Evolutionary conservation across 2,888 invertebrate genomes (phyloP).

Genomic region (Andricus curvator): DNA sequence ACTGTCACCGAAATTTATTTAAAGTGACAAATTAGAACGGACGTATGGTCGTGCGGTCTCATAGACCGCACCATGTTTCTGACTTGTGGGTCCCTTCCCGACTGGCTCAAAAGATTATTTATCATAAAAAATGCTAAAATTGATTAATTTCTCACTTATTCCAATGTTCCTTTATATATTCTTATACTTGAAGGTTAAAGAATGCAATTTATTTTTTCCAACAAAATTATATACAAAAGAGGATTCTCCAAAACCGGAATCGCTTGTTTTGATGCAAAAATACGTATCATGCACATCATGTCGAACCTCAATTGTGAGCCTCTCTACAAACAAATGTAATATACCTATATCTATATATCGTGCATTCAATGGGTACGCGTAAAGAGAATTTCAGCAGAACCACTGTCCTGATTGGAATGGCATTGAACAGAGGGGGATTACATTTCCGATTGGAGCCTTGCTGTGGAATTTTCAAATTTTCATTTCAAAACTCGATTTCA

Average conservation of each 20-base stretch:
- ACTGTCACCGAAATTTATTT: too few species aligned
- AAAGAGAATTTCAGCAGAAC: slow-evolving; percentile 70
- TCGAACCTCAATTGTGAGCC: slow-evolving; percentile 19
- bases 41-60: too few species aligned
- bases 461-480: slow-evolving; percentile 64
- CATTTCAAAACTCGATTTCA: slow-evolving; percentile 45
- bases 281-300: slow-evolving; percentile 21
- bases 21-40: too few species aligned
- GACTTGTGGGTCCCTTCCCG: too few species aligned
- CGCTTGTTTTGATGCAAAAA: slow-evolving; percentile 3
- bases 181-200: too few species aligned
- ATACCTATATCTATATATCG: neutral
- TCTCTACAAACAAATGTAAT: slow-evolving; percentile 25
- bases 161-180: too few species aligned
- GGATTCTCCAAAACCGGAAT: neutral
- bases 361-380: slow-evolving; percentile 52
- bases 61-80: too few species aligned
- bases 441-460: slow-evolving; percentile 67
- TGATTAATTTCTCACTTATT: too few species aligned
- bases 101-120: too few species aligned
- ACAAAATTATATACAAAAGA: neutral
- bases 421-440: slow-evolving; percentile 68
- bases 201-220: neutral
- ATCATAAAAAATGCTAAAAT: too few species aligned
- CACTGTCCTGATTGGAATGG: slow-evolving; percentile 67